These are phyloP conservation scores for Rambutsinella grinnellia DNA, from an alignment of 2,888 invertebrate species.

Conservation along the genomic window DNA sequence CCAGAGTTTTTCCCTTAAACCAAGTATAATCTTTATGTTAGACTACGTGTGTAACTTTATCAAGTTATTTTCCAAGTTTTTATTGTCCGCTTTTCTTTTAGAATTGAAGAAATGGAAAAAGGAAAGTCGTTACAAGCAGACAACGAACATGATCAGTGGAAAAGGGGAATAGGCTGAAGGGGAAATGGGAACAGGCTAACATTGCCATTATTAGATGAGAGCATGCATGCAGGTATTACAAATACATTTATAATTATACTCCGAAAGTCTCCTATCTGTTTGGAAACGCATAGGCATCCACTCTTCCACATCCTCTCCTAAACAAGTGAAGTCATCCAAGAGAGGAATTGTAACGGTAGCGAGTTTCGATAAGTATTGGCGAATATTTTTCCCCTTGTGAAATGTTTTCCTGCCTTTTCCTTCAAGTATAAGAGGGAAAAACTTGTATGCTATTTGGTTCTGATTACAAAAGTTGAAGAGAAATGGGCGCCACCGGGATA, in stretches of 20 bases:
- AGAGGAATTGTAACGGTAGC: background rate
- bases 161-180: background rate
- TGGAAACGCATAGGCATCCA: too few relatives aligned
- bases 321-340: background rate
- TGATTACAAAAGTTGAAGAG: slow-evolving; percentile 53
- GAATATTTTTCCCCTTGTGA: too few relatives aligned
- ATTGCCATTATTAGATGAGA: background rate
- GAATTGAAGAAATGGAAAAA: slow-evolving; percentile 29
- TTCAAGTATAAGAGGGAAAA: too few relatives aligned
- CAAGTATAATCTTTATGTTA: slow-evolving; percentile 19
- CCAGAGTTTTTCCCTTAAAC: background rate
- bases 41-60: slow-evolving; percentile 25
- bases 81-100: slow-evolving; percentile 5
- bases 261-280: background rate
- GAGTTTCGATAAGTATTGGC: too few relatives aligned
- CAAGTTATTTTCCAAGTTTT: slow-evolving; percentile 21
- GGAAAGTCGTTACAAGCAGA: slow-evolving; percentile 15
- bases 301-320: background rate
- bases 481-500: slow-evolving; percentile 52
- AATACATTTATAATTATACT: background rate
- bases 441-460: slow-evolving; percentile 42
- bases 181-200: background rate
- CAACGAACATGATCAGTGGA: background rate
- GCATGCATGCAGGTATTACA: background rate
- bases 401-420: too few relatives aligned